Evolutionary conservation across 1,140 invertebrate genomes (phyloP).

Genomic region (Aphaenogaster floridana): DNA sequence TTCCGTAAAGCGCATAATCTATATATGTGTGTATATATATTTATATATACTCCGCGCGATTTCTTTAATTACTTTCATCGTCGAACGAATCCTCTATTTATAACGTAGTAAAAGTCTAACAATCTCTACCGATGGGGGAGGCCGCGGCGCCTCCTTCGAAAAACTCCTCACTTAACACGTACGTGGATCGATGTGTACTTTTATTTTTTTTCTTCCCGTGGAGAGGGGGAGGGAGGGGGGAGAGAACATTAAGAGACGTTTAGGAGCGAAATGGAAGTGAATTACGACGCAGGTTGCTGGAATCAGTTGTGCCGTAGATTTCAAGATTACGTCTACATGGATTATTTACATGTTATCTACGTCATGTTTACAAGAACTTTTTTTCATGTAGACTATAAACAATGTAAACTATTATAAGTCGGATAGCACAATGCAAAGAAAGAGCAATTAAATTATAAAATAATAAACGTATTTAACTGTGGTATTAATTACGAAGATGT

Average conservation of each 20-base stretch:
- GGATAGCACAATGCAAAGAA: too few species aligned
- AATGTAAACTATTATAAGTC: too few species aligned
- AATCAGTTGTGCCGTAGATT: slow-evolving; percentile 61
- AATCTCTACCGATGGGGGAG: slow-evolving; percentile 53
- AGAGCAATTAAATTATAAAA: too few species aligned
- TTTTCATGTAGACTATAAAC: too few species aligned
- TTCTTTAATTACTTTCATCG: slow-evolving; percentile 77
- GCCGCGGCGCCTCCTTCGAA: slow-evolving; percentile 18
- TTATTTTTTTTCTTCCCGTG: slow-evolving; percentile 36
- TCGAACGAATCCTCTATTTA: slow-evolving; percentile 62
- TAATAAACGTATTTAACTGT: too few species aligned
- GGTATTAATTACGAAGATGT: too few species aligned
- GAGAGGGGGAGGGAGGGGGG: neutral
- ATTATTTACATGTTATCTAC: too few species aligned
- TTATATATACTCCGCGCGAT: slow-evolving; percentile 64
- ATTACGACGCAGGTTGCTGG: slow-evolving; percentile 50
- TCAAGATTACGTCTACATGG: too few species aligned
- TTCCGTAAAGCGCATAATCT: slow-evolving; percentile 68
- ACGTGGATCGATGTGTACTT: slow-evolving; percentile 38
- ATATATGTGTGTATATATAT: slow-evolving; percentile 26
- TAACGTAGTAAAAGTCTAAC: slow-evolving; percentile 65
- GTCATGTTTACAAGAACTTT: too few species aligned
- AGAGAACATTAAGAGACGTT: slow-evolving; percentile 67
- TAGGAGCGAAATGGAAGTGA: slow-evolving; percentile 60
- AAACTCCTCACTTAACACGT: slow-evolving; percentile 36